Evolutionary conservation across 2,888 invertebrate species (phyloP), one percentile per base, ranked within the genome.

Genomic region (Lasioglossum oenotherae): DNA sequence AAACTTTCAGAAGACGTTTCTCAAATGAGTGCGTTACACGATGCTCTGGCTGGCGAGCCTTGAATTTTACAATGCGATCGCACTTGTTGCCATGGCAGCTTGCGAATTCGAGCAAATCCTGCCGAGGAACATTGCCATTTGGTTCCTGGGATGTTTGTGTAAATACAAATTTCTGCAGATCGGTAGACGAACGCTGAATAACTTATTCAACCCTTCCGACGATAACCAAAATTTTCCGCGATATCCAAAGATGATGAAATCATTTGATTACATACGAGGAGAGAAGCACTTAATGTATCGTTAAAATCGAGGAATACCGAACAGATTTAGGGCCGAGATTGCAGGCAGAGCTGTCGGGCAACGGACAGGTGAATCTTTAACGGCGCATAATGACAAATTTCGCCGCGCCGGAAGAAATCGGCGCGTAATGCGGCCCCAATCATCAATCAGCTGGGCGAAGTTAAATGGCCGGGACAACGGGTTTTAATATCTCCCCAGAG

Each of bases 391-490:
- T 84, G 85, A 87, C 86, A 83, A 85, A 82, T 80, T 64, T 81
- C 85, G 80, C 87, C 81, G 84, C 74, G 81, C 84, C 75, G 86
- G 78, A 82, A 87, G 84, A 90, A 88, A 87, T 87, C 89, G 82
- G 77, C 88, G 71, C 77, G 84, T 84, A 77, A 87, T 87, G 88
- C 87, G 89, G 89, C 91, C 16, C 92, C 93, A 94, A 94, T 94
- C 95, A 95, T 95, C 94, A 95, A 95, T 95, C 95, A 95, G 93
- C 87, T 86, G 85, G 89, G 88, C 87, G 91, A 93, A 94, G 94
- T 94, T 94, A 94, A 95, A 95, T 94, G 94, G 92, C 85, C 92
- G 93, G 93, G 94, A 94, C 94, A 94, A 95, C 94, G 94, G 92
- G 93, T 94, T 95, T 95, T 95, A 95, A 95, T 95, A 95, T 95